Evolutionary conservation across 2,113 vertebrate genomes (phyloP).

Genomic region (Rhinolophus ferrumequinum): DNA sequence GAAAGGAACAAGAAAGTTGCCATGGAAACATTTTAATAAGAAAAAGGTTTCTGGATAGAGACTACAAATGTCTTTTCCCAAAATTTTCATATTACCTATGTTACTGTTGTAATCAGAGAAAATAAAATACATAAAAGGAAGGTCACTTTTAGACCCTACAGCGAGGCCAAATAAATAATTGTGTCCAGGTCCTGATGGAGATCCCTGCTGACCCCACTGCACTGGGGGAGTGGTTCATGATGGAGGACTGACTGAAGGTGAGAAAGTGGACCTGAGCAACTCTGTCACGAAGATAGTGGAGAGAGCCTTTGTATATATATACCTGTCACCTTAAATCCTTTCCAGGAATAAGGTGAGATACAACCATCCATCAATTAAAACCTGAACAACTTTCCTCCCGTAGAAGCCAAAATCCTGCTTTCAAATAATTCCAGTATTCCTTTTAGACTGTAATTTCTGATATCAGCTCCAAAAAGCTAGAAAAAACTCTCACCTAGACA

Average conservation of each 20-base stretch:
- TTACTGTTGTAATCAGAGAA: neutral
- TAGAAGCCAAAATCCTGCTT: constrained; percentile 12
- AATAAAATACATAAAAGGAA: neutral
- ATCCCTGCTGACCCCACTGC: neutral
- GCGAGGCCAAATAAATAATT: neutral
- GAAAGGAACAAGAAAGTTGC: neutral
- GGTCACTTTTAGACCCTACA: neutral
- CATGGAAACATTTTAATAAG: neutral
- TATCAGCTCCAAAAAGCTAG: neutral
- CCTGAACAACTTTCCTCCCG: neutral
- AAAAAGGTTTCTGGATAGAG: neutral
- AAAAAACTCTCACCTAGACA: neutral
- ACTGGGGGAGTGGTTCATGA: neutral
- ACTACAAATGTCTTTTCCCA: neutral
- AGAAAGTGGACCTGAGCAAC: neutral
- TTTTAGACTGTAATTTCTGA: constrained; percentile 1
- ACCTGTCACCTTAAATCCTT: neutral
- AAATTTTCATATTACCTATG: neutral
- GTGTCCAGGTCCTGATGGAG: neutral
- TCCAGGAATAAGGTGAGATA: constrained; percentile 45
- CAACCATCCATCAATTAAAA: constrained; percentile 20
- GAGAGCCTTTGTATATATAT: neutral
- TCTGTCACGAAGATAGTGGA: neutral
- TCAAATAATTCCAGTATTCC: constrained; percentile 7
- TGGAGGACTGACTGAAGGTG: neutral